phyloP scores from a whole-genome alignment of 1,140 invertebrate genomes.

The Trichomalopsis sarcophagae region DNA sequence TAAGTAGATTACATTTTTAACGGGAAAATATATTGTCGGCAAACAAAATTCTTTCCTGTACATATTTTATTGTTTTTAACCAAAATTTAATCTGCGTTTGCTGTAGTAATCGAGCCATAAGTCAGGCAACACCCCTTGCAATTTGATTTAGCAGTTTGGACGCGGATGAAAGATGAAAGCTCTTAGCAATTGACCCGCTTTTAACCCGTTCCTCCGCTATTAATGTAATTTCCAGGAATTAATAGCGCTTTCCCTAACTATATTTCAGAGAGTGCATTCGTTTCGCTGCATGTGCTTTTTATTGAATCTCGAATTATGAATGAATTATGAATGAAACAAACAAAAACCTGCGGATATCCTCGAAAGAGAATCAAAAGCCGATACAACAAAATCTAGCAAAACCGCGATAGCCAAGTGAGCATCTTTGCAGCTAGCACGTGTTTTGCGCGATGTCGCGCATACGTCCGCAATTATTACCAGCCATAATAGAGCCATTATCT shows the following conservation, averaged over 20 bases:
- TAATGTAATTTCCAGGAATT: slow-evolving; percentile 5
- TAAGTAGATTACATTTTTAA: too few species aligned
- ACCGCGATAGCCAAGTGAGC: too few species aligned
- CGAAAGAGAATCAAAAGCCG: too few species aligned
- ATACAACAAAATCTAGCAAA: too few species aligned
- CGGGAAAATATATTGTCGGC: too few species aligned
- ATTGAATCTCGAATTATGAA: background rate
- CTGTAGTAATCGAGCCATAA: background rate
- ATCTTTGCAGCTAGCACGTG: background rate
- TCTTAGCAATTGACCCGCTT: slow-evolving; percentile 15
- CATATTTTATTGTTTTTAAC: background rate
- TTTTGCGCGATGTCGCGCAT: background rate
- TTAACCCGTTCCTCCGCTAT: slow-evolving; percentile 37
- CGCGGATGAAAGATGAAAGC: slow-evolving; percentile 29
- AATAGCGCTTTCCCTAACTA: background rate
- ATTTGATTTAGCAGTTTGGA: slow-evolving; percentile 24
- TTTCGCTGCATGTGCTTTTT: background rate
- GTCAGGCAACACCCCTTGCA: background rate
- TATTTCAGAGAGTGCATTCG: background rate
- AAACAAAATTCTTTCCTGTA: background rate
- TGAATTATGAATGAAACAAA: background rate
- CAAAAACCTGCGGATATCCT: background rate
- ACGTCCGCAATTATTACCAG: background rate
- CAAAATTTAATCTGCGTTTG: background rate
- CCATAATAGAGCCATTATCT: slow-evolving; percentile 5